Percentiles rank a stretch among this genome's conserved stretches.
These are phyloP conservation scores for Cryptocephalus primarius DNA, from an alignment of 2,888 invertebrate genomes.

Conservation along the genomic window DNA sequence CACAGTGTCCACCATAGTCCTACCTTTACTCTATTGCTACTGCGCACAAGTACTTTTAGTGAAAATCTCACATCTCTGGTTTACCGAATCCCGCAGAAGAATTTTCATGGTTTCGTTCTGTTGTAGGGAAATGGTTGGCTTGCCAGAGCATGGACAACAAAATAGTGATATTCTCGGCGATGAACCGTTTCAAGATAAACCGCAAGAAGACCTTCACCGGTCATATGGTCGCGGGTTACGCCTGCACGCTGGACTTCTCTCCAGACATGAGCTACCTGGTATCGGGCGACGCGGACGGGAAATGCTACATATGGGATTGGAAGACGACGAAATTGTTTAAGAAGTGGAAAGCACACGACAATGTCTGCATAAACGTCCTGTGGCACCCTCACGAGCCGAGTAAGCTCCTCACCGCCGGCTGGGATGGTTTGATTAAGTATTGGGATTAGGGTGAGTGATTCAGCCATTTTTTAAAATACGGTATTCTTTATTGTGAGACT, in stretches of 20 bases:
- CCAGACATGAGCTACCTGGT: conserved; percentile 98
- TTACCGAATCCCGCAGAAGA: no score
- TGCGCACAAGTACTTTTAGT: no score
- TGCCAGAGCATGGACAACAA: conserved; percentile 99
- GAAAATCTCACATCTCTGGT: no score
- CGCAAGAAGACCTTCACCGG: conserved; percentile 96
- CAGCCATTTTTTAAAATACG: neutral
- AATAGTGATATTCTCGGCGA: conserved; percentile 92
- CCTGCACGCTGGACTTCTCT: conserved; percentile 92
- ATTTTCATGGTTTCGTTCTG: neutral
- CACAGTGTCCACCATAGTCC: no score
- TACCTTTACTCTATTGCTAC: no score
- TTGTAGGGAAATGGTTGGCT: conserved; percentile 78
- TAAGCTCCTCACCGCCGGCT: conserved; percentile 93
- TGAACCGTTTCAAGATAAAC: conserved; percentile 96
- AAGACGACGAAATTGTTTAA: conserved; percentile 96
- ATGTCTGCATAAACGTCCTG: conserved; percentile 84
- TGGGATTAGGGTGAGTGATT: conserved; percentile 68
- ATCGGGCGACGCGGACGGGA: conserved; percentile 98
- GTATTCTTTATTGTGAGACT: no score
- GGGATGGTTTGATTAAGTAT: conserved; percentile 97
- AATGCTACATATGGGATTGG: conserved; percentile 99
- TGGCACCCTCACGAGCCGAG: conserved; percentile 99
- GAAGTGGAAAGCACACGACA: conserved; percentile 99
- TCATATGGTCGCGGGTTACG: conserved; percentile 99